Conservation (phyloP, 2,113 vertebrate species). For the Spheniscus mendiculus region DNA sequence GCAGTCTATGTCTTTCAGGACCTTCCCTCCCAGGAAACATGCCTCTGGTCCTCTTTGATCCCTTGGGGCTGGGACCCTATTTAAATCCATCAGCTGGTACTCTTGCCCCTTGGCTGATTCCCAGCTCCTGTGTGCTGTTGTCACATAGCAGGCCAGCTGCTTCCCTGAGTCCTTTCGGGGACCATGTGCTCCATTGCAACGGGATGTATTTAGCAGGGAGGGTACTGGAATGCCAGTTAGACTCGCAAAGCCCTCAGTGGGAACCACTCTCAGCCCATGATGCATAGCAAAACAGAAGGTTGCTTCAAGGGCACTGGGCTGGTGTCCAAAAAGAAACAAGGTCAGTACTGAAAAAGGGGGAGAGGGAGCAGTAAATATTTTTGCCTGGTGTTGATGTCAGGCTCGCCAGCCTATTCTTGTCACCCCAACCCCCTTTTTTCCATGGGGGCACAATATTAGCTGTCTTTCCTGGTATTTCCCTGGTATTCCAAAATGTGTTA, state of each 20-base stretch:
- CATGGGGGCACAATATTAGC: background rate
- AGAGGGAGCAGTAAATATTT: conserved; percentile 8
- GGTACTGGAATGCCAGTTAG: background rate
- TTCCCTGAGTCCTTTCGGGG: background rate
- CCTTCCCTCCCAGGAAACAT: accelerated
- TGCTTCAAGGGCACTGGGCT: background rate
- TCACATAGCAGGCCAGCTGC: conserved; percentile 27
- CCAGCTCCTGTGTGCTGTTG: background rate
- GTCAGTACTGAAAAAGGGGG: background rate
- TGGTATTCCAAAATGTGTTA: conserved; percentile 1
- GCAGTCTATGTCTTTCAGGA: background rate
- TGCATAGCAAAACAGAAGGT: background rate
- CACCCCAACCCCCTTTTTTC: background rate
- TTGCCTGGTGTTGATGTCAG: background rate
- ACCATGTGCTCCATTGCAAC: background rate
- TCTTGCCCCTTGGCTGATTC: background rate
- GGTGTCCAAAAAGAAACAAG: background rate
- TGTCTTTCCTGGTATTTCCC: conserved; percentile 28
- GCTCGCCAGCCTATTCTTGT: conserved; percentile 35
- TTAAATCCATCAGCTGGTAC: conserved; percentile 7
- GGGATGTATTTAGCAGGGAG: background rate
- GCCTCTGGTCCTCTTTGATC: background rate
- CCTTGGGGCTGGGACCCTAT: background rate
- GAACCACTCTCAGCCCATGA: background rate
- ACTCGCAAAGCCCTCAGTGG: background rate